Percentiles rank a stretch among this genome's conserved stretches.
Conservation (phyloP, 2,797 vertebrate species). For the Pelochelys cantorii region DNA sequence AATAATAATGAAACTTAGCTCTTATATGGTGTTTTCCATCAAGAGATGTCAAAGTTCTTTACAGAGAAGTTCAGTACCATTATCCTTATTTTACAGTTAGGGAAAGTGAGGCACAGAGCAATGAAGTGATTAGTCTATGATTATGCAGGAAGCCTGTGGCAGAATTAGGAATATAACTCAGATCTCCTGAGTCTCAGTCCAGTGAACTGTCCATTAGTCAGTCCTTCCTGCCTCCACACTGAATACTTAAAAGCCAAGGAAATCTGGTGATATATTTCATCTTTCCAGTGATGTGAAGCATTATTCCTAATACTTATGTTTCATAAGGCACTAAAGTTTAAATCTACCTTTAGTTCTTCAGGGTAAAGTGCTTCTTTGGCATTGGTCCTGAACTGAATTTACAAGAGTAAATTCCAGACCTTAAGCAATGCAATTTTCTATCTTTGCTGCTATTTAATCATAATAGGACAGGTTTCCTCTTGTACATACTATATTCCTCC, state of each 20-base stretch:
- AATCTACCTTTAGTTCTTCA: not conserved
- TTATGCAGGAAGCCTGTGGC: not conserved
- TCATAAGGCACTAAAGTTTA: not conserved
- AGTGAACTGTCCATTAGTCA: not conserved
- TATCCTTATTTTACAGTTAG: not conserved
- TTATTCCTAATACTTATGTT: not conserved
- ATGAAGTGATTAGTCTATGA: not conserved
- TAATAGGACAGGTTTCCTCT: not conserved
- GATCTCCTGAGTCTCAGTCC: not conserved
- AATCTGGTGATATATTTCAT: not conserved
- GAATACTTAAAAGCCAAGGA: not conserved
- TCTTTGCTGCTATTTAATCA: not conserved
- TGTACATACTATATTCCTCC: not conserved
- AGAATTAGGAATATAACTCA: not conserved
- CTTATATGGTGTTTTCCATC: not conserved
- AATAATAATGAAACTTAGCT: not conserved
- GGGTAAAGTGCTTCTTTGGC: not conserved
- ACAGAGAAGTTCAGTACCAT: not conserved
- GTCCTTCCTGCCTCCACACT: not conserved
- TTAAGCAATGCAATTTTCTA: not conserved
- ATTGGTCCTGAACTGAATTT: not conserved
- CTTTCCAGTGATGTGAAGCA: not conserved
- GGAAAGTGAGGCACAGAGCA: not conserved
- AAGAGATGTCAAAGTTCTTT: not conserved
- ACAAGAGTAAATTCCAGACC: not conserved